These are phyloP conservation scores for Ardeotis arabs DNA, from an alignment of 2,113 vertebrate genomes.

Conservation along the genomic window DNA sequence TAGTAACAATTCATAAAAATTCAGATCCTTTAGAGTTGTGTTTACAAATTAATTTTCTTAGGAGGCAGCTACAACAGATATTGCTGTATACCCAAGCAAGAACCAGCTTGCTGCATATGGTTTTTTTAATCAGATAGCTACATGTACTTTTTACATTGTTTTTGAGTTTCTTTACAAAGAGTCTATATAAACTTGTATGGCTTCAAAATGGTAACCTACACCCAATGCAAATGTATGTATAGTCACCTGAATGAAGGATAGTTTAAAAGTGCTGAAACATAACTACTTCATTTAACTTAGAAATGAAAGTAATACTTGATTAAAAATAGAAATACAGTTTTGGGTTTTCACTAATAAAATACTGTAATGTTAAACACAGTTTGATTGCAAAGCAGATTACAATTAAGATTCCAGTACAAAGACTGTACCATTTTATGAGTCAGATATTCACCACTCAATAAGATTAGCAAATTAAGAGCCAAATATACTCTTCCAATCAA, in stretches of 20 bases:
- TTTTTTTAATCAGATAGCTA: constrained; percentile 60
- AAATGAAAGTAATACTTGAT: constrained; percentile 67
- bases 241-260: constrained; percentile 69
- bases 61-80: constrained; percentile 80
- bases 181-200: constrained; percentile 77
- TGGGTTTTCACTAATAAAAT: constrained; percentile 57
- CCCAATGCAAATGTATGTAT: constrained; percentile 62
- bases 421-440: constrained; percentile 62
- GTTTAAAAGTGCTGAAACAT: constrained; percentile 76
- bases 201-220: constrained; percentile 81
- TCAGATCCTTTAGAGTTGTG: constrained; percentile 76
- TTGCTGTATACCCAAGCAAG: constrained; percentile 85
- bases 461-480: constrained; percentile 47
- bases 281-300: constrained; percentile 68
- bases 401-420: constrained; percentile 70
- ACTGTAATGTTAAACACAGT: constrained; percentile 36
- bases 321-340: constrained; percentile 43
- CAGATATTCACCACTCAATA: constrained; percentile 57
- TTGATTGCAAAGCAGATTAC: constrained; percentile 71
- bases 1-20: constrained; percentile 77
- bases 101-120: constrained; percentile 91
- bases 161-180: constrained; percentile 66
- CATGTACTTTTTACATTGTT: constrained; percentile 64
- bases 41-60: constrained; percentile 77
- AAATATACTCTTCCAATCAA: constrained; percentile 56